These are phyloP conservation scores for Lysiphlebus fabarum DNA, from an alignment of 1,140 invertebrate genomes.

Conservation along the genomic window DNA sequence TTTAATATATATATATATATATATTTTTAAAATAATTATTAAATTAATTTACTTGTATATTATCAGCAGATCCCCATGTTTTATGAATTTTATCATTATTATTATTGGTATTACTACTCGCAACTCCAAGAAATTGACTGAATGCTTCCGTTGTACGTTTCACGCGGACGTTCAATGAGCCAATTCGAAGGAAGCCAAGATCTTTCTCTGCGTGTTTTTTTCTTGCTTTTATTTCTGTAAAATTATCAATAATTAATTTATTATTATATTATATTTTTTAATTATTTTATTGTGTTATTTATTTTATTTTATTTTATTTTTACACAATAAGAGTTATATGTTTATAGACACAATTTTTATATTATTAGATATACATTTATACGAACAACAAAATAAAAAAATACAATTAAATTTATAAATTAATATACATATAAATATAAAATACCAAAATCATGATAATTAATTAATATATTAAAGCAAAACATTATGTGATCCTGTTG, in stretches of 20 bases:
- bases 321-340: too few species aligned
- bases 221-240: constrained; percentile 68
- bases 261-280: constrained; percentile 13
- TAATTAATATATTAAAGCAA: too few species aligned
- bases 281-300: background rate
- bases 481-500: too few species aligned
- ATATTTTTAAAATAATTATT: too few species aligned
- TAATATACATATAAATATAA: too few species aligned
- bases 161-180: constrained; percentile 85
- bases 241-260: constrained; percentile 33
- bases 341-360: background rate
- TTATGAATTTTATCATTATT: constrained; percentile 68
- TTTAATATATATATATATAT: too few species aligned
- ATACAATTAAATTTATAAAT: too few species aligned
- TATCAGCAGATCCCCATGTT: constrained; percentile 83
- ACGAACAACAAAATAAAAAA: too few species aligned
- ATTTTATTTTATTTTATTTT: background rate
- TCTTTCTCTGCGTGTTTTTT: constrained; percentile 80
- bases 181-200: constrained; percentile 82
- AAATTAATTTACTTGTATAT: too few species aligned
- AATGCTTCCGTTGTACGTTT: constrained; percentile 88
- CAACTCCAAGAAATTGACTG: constrained; percentile 80
- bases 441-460: too few species aligned
- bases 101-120: constrained; percentile 54
- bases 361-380: constrained; percentile 11